phyloP scores from a whole-genome alignment of 2,113 vertebrate genomes.

The Progne subis region DNA sequence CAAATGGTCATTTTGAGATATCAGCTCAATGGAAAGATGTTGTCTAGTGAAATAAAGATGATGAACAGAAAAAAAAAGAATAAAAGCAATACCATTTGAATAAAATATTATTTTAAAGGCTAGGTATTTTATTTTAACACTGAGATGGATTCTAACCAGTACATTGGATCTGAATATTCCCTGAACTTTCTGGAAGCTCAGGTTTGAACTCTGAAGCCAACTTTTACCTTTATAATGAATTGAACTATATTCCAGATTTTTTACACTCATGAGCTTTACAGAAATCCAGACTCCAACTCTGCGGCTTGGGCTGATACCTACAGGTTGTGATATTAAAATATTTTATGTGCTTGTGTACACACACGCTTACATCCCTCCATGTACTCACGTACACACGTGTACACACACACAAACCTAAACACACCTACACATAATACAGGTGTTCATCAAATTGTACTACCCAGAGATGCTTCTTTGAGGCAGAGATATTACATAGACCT shows the following conservation, averaged over 20 bases:
- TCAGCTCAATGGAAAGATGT: background rate
- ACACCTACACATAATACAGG: background rate
- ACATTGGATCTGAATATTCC: background rate
- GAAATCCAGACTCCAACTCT: background rate
- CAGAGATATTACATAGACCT: background rate
- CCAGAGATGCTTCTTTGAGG: background rate
- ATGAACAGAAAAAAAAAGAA: background rate
- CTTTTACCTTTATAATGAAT: background rate
- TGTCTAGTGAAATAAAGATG: constrained; percentile 9
- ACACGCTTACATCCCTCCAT: background rate
- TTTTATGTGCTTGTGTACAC: background rate
- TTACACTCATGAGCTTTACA: background rate
- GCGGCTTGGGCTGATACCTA: background rate
- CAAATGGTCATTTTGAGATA: background rate
- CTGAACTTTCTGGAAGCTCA: constrained; percentile 30
- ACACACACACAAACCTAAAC: background rate
- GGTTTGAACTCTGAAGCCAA: background rate
- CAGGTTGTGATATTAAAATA: background rate
- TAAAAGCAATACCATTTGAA: background rate
- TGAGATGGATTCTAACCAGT: background rate
- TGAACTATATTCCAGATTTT: constrained; percentile 36
- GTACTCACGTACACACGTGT: rapidly evolving
- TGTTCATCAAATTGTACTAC: background rate
- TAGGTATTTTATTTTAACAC: constrained; percentile 2
- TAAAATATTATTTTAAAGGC: constrained; percentile 20